Percentiles rank a stretch among this genome's conserved stretches.
These are phyloP conservation scores for Sceloporus tristichus DNA, from an alignment of 2,113 vertebrate species.

Conservation along the genomic window DNA sequence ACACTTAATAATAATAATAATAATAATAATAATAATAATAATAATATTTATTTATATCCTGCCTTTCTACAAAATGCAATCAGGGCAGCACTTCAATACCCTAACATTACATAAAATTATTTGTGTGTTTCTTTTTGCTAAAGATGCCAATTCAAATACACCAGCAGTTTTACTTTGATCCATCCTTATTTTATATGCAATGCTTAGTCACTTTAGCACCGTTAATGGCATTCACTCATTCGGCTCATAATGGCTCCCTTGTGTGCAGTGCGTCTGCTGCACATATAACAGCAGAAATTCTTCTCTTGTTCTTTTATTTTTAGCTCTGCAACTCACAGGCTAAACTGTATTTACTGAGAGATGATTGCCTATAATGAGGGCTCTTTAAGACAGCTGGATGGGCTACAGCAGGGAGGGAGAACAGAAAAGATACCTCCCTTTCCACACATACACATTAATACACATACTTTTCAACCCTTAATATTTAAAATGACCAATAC, in stretches of 20 bases:
- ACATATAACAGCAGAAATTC: constrained; percentile 17
- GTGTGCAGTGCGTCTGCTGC: constrained; percentile 13
- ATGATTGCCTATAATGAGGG: constrained; percentile 1
- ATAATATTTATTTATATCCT: too few species aligned
- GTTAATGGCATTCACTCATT: constrained; percentile 32
- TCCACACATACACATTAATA: not conserved
- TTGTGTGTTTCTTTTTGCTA: constrained; percentile 2
- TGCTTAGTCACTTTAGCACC: constrained; percentile 27
- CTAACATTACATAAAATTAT: not conserved
- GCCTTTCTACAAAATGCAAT: too few species aligned
- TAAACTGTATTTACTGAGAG: not conserved
- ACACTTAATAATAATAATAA: too few species aligned
- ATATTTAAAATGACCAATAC: not conserved
- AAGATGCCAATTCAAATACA: not conserved
- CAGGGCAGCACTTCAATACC: not conserved
- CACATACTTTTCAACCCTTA: not conserved
- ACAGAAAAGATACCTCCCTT: not conserved
- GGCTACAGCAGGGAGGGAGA: not conserved
- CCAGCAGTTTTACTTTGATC: constrained; percentile 16
- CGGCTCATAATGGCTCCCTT: constrained; percentile 28
- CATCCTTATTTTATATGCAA: constrained; percentile 13
- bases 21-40: too few species aligned
- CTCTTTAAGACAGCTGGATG: not conserved
- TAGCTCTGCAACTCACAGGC: not conserved
- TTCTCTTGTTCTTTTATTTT: constrained; percentile 23